Evolutionary conservation across 2,797 vertebrate genomes (phyloP), one percentile per base, ranked within the genome.

Genomic region (Odontamblyopus lacepedii): DNA sequence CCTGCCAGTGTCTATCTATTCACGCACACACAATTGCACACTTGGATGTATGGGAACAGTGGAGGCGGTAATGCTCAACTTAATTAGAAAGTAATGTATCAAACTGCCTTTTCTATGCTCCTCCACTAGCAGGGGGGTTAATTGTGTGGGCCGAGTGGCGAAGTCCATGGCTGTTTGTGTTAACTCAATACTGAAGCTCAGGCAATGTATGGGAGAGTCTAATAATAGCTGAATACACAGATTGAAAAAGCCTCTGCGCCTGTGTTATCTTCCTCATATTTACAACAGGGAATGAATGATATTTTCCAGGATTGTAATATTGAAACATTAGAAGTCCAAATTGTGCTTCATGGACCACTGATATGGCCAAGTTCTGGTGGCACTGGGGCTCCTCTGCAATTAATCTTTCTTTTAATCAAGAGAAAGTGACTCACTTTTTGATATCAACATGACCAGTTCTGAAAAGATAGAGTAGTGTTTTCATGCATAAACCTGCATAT

Each of bases 81-180:
- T 91, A 91, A 91, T 88, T 86, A 87, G 81, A 84, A 78, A 79
- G 74, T 76, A 88, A 81, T 78, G 75, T 78, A 78, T 81, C 80
- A 83, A 77, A 83, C 72, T 82, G 72, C 12, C 23, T 83, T 84
- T 80, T 85, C 71, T 71, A 72, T 67, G 69, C 63, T 68, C 16
- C 66, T 79, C 11, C 0, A 51, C 80, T 74, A 75, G 74, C 76
- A 78, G 63, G 68, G 74, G 74, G 85, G 89, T 86, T 85, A 90
- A 91, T 91, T 87, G 87, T 77, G 89, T 92, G 86, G 90, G 89
- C 69, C 80, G 86, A 79, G 75, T 74, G 80, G 90, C 79, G 78
- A 69, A 80, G 76, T 83, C 73, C 76, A 69, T 72, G 41, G 80
- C 72, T 88, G 87, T 87, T 87, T 85, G 80, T 87, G 80, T 88